Base-by-base conservation (phyloP, 1,140 invertebrate species). In the Pararge aegeria region DNA sequence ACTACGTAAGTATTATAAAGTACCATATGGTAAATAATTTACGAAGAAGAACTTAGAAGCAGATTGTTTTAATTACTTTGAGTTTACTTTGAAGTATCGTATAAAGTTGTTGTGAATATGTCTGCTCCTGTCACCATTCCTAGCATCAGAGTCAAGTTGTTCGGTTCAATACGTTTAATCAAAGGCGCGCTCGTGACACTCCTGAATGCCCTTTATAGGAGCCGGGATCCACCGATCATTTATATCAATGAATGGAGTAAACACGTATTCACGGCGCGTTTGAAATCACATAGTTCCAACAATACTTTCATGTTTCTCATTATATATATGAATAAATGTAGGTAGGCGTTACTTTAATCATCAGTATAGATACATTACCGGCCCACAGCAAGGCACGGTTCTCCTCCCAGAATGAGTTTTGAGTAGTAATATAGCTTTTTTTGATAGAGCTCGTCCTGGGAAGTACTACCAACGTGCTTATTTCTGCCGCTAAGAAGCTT, bases 81-180 rank as follows among this genome's bases (percentile, higher is more conserved):
- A 30, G 29, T 30, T 7, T 30, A 30, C 29, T 30, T 24, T 30
- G 30, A 34, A 34, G n/a, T 34, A 34, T 0, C 12, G n/a, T 30
- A 30, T 4, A 34, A 34, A 29, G 44, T 57, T 37, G n/a, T 44
- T 50, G 13, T 49, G 46, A 58, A 58, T 37, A 50, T 37, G 9
- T 2, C 9, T 3, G 5, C 38, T 42, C 1, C 38, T 0, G 13
- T 42, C 38, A 42, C 38, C 38, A 18, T 16, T 37, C 34, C 13
- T 16, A 16, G 44, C 51, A 52, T 50, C 13, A 20, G 30, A 50
- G 12, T 53, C 30, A 42, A 55, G 40, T 46, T 55, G 53, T 18
- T 34, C 30, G 50, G 42, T 59, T 59, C 57, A 59, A 53, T 59
- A 52, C 50, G 21, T 59, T 59, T 52, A 46, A 59, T 59, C 57